Percentiles rank a stretch among this genome's conserved stretches.
Conservation (phyloP, 2,797 vertebrate species). For the Allobates femoralis region DNA sequence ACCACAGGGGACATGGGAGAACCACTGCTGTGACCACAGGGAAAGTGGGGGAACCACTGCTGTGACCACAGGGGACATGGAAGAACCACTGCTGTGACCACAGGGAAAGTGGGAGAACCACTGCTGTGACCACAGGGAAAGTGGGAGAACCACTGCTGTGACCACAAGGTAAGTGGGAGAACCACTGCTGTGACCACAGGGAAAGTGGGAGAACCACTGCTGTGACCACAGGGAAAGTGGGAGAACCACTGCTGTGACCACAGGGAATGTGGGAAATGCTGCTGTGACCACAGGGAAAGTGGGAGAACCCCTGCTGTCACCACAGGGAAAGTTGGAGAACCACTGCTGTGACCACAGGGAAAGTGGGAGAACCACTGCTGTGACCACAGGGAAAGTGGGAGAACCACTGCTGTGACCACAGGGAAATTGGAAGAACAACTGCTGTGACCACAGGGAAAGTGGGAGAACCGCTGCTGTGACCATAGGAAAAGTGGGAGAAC, state of each 20-base stretch:
- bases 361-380: too few species aligned
- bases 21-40: not conserved
- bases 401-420: too few species aligned
- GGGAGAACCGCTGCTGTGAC: too few species aligned
- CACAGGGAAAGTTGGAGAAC: too few species aligned
- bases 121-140: not conserved
- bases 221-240: not conserved
- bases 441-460: too few species aligned
- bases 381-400: too few species aligned
- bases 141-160: not conserved
- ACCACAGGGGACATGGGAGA: not conserved
- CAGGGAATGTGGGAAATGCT: not conserved
- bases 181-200: not conserved
- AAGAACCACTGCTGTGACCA: too few species aligned
- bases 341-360: not conserved
- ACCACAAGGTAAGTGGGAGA: not conserved
- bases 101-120: too few species aligned
- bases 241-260: not conserved
- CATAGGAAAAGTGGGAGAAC: too few species aligned
- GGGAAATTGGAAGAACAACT: too few species aligned
- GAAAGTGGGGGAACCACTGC: not conserved
- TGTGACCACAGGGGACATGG: too few species aligned
- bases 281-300: not conserved
- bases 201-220: not conserved
- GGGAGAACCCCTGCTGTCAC: too few species aligned